Conservation (phyloP, 37 sponge, comb jelly and placozoan genomes). For the Ianthella basta region DNA sequence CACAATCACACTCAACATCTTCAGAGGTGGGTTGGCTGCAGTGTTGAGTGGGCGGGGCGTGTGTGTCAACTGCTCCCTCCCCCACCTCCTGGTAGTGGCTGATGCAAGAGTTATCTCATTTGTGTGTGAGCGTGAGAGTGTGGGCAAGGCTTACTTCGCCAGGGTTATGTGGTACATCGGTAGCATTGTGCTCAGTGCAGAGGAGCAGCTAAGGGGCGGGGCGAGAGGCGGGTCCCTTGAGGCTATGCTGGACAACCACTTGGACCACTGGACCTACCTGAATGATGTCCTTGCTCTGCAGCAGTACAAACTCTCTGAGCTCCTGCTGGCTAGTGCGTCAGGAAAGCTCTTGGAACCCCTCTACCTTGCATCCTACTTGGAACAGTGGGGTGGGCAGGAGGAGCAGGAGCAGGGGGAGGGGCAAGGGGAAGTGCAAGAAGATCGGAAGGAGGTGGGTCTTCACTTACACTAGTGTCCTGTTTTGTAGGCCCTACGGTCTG, state of each 20-base stretch:
- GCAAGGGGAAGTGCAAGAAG: not conserved
- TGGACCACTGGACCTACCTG: constrained; percentile 95
- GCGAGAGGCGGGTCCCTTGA: constrained; percentile 52
- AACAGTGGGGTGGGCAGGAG: constrained; percentile 11
- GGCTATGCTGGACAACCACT: constrained; percentile 86
- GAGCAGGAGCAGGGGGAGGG: not conserved
- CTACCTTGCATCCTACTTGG: constrained; percentile 64
- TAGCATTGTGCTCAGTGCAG: constrained; percentile 22
- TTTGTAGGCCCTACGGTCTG: too few species aligned
- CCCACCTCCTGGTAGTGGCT: not conserved
- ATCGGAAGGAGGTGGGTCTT: not conserved
- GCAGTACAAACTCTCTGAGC: constrained; percentile 59
- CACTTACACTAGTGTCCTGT: too few species aligned
- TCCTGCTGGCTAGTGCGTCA: constrained; percentile 75
- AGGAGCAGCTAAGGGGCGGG: not conserved
- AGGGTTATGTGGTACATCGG: constrained; percentile 29
- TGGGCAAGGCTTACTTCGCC: not conserved
- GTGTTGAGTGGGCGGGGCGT: not conserved
- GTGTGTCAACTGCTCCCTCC: not conserved
- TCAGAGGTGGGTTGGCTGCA: constrained; percentile 56
- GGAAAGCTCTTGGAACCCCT: constrained; percentile 92
- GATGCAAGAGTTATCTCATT: not conserved
- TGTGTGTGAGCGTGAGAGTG: constrained; percentile 12
- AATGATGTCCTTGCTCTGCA: constrained; percentile 88
- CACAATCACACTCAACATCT: constrained; percentile 97